A percentile compares a stretch with the other conserved stretches of the same genome.
Conservation (phyloP, 1,140 invertebrate genomes). For the Megalonaias nervosa region DNA sequence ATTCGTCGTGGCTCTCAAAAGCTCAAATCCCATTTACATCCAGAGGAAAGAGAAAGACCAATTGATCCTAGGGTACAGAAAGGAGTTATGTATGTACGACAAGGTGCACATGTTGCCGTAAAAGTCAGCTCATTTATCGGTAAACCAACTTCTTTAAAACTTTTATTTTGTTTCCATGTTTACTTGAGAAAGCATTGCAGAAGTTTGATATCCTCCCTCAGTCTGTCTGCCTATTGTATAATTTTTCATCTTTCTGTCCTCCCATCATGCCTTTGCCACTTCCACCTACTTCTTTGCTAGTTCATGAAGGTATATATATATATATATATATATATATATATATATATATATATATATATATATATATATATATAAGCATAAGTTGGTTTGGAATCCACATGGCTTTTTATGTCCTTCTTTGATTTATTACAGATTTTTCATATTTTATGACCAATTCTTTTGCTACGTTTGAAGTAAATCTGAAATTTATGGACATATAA, state of each 20-base stretch:
- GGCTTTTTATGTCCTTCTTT: too few relatives aligned
- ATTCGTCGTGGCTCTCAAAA: slow-evolving; percentile 77
- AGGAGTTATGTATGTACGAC: slow-evolving; percentile 77
- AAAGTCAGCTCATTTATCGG: slow-evolving; percentile 68
- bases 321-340: too few relatives aligned
- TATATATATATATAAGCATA: too few relatives aligned
- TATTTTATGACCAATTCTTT: too few relatives aligned
- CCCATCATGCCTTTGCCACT: neutral
- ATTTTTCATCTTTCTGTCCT: neutral
- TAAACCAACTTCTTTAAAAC: slow-evolving; percentile 32
- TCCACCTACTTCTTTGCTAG: neutral
- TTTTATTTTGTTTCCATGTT: neutral
- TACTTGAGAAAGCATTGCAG: neutral
- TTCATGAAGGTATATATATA: too few relatives aligned
- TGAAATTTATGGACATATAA: too few relatives aligned
- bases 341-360: too few relatives aligned
- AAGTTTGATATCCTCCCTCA: neutral
- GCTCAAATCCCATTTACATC: slow-evolving; percentile 75
- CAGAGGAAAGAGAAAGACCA: slow-evolving; percentile 56
- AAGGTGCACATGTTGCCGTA: slow-evolving; percentile 75
- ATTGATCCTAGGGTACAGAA: slow-evolving; percentile 67
- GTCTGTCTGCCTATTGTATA: neutral
- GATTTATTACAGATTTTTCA: too few relatives aligned
- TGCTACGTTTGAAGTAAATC: too few relatives aligned
- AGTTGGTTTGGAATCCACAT: too few relatives aligned